Percentiles rank a stretch among this genome's conserved stretches.
Conservation (phyloP, 1,140 invertebrate genomes). For the Euwallacea similis region DNA sequence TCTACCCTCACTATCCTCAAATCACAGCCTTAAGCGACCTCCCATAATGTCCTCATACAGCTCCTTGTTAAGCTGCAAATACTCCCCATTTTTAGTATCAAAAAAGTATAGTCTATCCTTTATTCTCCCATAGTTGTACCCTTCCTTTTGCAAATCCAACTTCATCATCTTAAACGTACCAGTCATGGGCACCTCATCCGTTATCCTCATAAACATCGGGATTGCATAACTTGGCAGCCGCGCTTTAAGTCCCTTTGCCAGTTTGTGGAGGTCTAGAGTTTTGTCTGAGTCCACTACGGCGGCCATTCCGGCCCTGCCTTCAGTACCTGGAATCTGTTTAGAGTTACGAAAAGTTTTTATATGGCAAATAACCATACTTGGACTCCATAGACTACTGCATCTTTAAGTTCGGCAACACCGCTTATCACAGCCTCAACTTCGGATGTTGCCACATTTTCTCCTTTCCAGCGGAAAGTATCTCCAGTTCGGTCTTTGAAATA, state of each 20-base stretch:
- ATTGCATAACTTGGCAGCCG: constrained; percentile 81
- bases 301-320: constrained; percentile 95
- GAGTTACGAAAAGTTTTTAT: neutral
- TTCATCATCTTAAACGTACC: constrained; percentile 93
- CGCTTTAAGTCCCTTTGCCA: constrained; percentile 67
- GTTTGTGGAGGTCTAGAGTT: constrained; percentile 65
- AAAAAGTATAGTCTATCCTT: constrained; percentile 75
- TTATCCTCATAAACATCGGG: constrained; percentile 85
- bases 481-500: constrained; percentile 96
- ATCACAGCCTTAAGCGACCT: constrained; percentile 31
- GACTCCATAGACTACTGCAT: constrained; percentile 85
- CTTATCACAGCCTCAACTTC: constrained; percentile 94
- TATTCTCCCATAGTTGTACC: constrained; percentile 67
- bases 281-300: constrained; percentile 79
- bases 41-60: constrained; percentile 66
- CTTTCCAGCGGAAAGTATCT: constrained; percentile 92
- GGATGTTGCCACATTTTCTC: constrained; percentile 96
- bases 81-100: constrained; percentile 63
- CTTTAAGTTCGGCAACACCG: constrained; percentile 72
- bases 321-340: constrained; percentile 71
- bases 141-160: constrained; percentile 76
- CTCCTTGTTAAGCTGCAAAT: constrained; percentile 66
- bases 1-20: no score
- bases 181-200: constrained; percentile 79
- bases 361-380: constrained; percentile 61